Percentiles rank a stretch among this genome's conserved stretches.
Evolutionary conservation across 2,113 vertebrate genomes (phyloP).

Genomic region (Ciconia maguari): DNA sequence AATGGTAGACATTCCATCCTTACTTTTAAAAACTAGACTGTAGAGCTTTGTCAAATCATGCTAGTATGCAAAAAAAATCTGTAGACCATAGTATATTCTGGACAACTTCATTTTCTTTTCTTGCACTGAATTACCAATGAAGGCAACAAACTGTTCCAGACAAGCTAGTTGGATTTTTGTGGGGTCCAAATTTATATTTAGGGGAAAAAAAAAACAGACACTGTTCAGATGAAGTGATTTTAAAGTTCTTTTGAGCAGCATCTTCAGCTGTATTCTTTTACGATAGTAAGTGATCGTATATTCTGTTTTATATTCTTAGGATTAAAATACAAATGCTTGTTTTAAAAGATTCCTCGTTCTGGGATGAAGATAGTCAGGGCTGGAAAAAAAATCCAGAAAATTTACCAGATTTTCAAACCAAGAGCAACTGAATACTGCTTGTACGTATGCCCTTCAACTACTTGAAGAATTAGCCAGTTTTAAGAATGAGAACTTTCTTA

Average conservation of each 20-base stretch:
- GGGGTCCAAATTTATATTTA: not conserved
- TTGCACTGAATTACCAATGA: not conserved
- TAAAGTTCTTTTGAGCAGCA: not conserved
- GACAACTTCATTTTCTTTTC: not conserved
- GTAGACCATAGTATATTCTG: not conserved
- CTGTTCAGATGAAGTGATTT: not conserved
- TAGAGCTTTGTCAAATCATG: not conserved
- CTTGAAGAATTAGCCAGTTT: not conserved
- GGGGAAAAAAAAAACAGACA: not conserved
- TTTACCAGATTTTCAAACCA: not conserved
- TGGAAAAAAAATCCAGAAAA: not conserved
- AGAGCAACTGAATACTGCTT: not conserved
- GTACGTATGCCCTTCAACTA: not conserved
- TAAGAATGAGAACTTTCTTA: not conserved
- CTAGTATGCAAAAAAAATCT: not conserved
- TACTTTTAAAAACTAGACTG: not conserved
- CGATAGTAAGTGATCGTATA: not conserved
- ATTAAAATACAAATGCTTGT: not conserved
- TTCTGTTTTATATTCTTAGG: not conserved
- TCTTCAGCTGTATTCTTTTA: not conserved
- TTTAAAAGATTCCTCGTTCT: not conserved
- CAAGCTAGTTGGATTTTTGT: not conserved
- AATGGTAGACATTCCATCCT: not conserved
- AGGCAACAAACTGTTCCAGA: not conserved
- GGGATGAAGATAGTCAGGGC: fast-evolving